phyloP scores from a whole-genome alignment of 2,888 invertebrate species.

The Exocentrus adspersus region DNA sequence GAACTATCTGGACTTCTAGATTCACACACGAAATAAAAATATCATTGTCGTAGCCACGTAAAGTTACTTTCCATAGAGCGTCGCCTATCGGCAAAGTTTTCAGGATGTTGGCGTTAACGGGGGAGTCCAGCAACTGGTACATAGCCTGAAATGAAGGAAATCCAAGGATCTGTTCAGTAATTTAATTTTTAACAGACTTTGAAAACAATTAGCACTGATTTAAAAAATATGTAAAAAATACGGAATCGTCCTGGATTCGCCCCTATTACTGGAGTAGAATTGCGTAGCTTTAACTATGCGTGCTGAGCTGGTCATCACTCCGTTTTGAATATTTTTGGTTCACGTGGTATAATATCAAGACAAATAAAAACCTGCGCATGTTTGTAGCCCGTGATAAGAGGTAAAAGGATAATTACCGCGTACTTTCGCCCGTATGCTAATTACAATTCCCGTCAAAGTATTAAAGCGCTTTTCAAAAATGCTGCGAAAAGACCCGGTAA shows the following conservation, averaged over 20 bases:
- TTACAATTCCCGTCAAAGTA: neutral
- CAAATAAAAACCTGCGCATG: no score
- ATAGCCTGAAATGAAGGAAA: slow-evolving; percentile 43
- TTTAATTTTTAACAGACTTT: no score
- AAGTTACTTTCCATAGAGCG: slow-evolving; percentile 51
- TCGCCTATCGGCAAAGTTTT: slow-evolving; percentile 48
- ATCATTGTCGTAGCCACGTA: slow-evolving; percentile 47
- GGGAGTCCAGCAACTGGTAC: slow-evolving; percentile 42
- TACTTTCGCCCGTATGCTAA: neutral
- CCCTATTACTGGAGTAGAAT: no score
- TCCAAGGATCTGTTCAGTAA: neutral
- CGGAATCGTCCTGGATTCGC: no score
- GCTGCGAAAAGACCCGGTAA: neutral
- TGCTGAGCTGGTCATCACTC: no score
- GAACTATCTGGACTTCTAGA: slow-evolving; percentile 42
- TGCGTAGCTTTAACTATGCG: no score
- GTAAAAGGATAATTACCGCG: neutral
- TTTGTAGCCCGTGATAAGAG: neutral
- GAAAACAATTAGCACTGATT: no score
- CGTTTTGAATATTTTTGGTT: no score
- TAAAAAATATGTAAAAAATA: no score
- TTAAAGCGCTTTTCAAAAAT: neutral
- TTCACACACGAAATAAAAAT: slow-evolving; percentile 46
- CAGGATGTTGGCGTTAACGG: slow-evolving; percentile 42
- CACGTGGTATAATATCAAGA: no score